Percentiles rank a stretch among this genome's conserved stretches.
Conservation (phyloP, 30 jellyfish, hydroid and myxozoan species). For the Euphysa ruthae region DNA sequence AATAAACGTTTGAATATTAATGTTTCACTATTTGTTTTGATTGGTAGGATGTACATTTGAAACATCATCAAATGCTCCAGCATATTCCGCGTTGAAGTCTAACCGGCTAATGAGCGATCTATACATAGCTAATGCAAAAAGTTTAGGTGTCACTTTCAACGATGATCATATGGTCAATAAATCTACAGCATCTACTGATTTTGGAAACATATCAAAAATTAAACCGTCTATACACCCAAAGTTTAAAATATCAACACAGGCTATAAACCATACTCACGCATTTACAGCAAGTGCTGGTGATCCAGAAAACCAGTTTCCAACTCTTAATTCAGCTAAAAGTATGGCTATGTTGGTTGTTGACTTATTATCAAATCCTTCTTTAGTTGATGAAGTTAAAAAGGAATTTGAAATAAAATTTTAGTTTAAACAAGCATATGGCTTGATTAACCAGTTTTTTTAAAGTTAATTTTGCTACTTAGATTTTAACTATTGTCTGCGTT, state of each 20-base stretch:
- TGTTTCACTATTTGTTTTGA: too few relatives aligned
- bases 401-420: neutral
- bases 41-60: too few relatives aligned
- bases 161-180: slow-evolving; percentile 21
- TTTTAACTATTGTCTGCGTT: too few relatives aligned
- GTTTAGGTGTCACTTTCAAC: slow-evolving; percentile 39
- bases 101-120: slow-evolving; percentile 8
- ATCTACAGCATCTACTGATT: slow-evolving; percentile 54
- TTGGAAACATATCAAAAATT: slow-evolving; percentile 80
- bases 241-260: slow-evolving; percentile 57
- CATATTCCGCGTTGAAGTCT: slow-evolving; percentile 26
- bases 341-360: slow-evolving; percentile 54
- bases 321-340: slow-evolving; percentile 39
- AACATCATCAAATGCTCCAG: too few relatives aligned
- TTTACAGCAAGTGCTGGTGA: slow-evolving; percentile 65
- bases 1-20: too few relatives aligned
- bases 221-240: slow-evolving; percentile 87
- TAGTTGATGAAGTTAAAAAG: neutral
- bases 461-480: too few relatives aligned
- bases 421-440: neutral
- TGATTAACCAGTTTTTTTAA: too few relatives aligned
- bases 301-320: slow-evolving; percentile 34
- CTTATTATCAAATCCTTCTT: slow-evolving; percentile 4
- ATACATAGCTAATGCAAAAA: slow-evolving; percentile 39
- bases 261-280: slow-evolving; percentile 54